phyloP scores from a whole-genome alignment of 2,888 invertebrate genomes.

The Nomada hirtipes region DNA sequence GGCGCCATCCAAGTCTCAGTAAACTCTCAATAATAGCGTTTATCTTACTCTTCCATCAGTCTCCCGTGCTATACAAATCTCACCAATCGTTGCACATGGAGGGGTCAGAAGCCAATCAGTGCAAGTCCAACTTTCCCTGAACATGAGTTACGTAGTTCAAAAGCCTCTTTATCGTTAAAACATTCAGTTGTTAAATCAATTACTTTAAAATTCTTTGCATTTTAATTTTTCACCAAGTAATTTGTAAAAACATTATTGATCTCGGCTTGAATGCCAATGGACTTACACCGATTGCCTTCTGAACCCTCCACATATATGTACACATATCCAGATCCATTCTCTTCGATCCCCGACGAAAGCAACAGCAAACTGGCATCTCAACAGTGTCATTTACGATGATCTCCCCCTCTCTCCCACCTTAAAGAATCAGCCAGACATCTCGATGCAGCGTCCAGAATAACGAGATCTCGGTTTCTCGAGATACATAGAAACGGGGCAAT shows the following conservation, averaged over 20 bases:
- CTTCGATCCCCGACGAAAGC: not conserved
- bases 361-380: constrained; percentile 16
- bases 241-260: no score
- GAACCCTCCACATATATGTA: no score
- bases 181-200: no score
- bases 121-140: no score
- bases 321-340: no score
- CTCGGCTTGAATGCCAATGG: no score
- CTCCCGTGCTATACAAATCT: not conserved
- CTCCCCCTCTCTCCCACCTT: not conserved
- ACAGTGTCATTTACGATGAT: not conserved
- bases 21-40: not conserved
- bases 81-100: not conserved
- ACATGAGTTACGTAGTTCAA: no score
- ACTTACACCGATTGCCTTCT: no score
- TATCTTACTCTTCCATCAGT: constrained; percentile 1
- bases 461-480: constrained; percentile 25
- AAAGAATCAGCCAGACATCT: not conserved
- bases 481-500: constrained; percentile 53
- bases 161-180: no score
- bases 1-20: not conserved
- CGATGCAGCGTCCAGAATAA: constrained; percentile 11
- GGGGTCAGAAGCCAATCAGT: no score
- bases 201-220: no score
- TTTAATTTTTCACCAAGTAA: not conserved